phyloP scores from a whole-genome alignment of 2,797 vertebrate species.

The Macrochelys suwanniensis region DNA sequence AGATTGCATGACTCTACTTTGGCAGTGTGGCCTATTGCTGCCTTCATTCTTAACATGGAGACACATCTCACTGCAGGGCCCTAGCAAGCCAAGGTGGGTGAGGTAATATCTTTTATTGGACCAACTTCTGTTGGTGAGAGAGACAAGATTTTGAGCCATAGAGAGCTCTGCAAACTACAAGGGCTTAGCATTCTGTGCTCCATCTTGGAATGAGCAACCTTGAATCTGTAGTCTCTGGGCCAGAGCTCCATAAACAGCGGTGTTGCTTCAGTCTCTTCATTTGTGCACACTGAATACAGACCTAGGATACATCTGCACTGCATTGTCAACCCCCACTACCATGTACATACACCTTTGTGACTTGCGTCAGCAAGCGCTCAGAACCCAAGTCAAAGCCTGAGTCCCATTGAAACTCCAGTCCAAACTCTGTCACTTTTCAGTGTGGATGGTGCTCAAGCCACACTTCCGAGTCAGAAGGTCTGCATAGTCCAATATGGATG shows the following conservation, averaged over 20 bases:
- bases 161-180: neutral
- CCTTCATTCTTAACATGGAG: neutral
- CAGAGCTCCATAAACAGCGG: neutral
- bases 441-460: too few relatives aligned
- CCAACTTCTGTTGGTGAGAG: neutral
- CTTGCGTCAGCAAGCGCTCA: too few relatives aligned
- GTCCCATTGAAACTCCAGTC: too few relatives aligned
- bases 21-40: too few relatives aligned
- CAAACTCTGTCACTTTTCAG: too few relatives aligned
- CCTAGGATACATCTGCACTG: neutral
- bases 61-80: neutral
- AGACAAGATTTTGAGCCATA: neutral
- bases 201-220: neutral
- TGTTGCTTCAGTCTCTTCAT: neutral
- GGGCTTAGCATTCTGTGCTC: neutral
- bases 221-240: neutral
- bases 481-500: too few relatives aligned
- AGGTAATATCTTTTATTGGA: neutral
- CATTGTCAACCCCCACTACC: too few relatives aligned
- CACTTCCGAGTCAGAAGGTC: too few relatives aligned
- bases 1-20: neutral
- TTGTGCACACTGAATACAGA: neutral
- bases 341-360: too few relatives aligned
- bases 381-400: too few relatives aligned
- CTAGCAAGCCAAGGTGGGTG: neutral